A percentile compares a stretch with the other conserved stretches of the same genome.
phyloP scores from a whole-genome alignment of 2,888 invertebrate species.

The Lepidocyrtoides sp. region DNA sequence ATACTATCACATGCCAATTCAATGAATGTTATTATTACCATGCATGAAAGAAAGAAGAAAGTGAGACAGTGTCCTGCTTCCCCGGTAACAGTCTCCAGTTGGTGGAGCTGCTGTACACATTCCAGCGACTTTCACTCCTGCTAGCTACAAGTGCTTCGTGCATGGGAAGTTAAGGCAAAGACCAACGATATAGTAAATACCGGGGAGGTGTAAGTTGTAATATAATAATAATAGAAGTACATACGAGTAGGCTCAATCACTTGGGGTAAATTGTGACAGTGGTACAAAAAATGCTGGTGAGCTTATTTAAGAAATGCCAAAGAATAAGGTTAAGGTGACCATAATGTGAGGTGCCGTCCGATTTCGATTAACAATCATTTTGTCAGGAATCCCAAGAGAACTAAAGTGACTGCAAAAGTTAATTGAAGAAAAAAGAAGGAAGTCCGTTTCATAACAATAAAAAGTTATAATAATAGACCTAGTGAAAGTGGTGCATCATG shows the following conservation, averaged over 20 bases:
- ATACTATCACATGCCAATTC: too few relatives aligned
- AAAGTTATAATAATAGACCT: neutral
- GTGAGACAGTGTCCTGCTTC: neutral
- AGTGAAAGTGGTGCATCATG: neutral
- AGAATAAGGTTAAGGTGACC: neutral
- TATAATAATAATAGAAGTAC: too few relatives aligned
- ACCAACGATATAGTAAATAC: too few relatives aligned
- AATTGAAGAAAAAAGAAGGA: neutral
- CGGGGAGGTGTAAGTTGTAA: neutral
- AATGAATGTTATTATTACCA: too few relatives aligned
- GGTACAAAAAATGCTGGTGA: neutral
- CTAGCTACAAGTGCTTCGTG: too few relatives aligned
- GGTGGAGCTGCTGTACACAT: constrained; percentile 57
- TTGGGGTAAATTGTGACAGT: neutral
- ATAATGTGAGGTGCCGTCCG: too few relatives aligned
- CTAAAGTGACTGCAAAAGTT: neutral
- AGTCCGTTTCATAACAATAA: neutral
- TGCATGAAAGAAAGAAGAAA: neutral
- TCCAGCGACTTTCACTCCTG: neutral
- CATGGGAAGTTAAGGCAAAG: neutral
- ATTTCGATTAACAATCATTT: too few relatives aligned
- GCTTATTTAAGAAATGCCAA: neutral
- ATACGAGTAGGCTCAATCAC: neutral
- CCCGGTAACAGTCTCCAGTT: constrained; percentile 50
- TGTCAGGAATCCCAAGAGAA: too few relatives aligned